phyloP scores from a whole-genome alignment of 2,113 vertebrate genomes.

The Lampris incognitus region DNA sequence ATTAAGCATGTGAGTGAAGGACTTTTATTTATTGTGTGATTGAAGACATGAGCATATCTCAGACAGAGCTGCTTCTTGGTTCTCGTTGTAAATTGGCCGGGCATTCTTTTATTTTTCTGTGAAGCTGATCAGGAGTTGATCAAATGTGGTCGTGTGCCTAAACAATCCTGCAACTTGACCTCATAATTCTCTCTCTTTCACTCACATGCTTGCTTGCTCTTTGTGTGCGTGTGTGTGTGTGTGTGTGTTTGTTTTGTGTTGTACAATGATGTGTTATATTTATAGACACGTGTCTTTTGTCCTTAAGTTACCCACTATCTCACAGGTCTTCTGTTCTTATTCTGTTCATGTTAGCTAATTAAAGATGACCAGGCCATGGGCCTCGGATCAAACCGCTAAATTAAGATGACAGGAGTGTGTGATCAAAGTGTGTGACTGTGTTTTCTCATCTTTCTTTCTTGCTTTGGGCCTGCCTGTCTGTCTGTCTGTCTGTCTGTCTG shows the following conservation, averaged over 20 bases:
- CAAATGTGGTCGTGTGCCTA: no score
- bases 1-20: background rate
- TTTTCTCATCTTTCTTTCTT: background rate
- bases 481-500: background rate
- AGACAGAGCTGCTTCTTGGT: no score
- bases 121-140: no score
- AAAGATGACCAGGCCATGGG: no score
- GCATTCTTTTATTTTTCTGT: no score
- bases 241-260: background rate
- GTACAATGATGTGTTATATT: background rate
- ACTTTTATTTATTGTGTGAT: background rate
- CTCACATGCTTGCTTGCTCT: background rate
- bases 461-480: background rate
- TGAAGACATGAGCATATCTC: background rate
- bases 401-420: no score
- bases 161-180: background rate
- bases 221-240: conserved; percentile 8
- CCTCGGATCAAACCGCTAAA: no score
- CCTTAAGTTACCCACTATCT: no score
- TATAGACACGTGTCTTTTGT: no score
- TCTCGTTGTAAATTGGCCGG: no score
- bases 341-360: no score
- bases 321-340: no score
- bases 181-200: background rate
- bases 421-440: background rate